These are phyloP conservation scores for Schizotus pectinicornis DNA, from an alignment of 2,888 invertebrate genomes.

Conservation along the genomic window DNA sequence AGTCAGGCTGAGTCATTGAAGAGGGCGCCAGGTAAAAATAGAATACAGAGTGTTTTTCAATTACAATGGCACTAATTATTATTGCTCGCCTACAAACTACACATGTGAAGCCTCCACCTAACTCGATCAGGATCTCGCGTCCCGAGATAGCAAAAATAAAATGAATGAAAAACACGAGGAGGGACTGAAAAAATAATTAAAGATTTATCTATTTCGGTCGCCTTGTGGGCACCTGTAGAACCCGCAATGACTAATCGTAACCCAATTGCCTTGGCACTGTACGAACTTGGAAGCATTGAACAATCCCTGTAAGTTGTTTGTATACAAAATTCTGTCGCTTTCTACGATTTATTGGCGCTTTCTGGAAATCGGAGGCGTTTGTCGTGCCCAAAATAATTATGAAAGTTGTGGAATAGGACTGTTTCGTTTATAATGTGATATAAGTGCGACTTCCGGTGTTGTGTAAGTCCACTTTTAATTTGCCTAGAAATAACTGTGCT, in stretches of 20 bases:
- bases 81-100: neutral
- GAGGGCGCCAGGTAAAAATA: conserved; percentile 25
- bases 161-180: neutral
- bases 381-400: too few relatives aligned
- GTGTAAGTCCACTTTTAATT: conserved; percentile 24
- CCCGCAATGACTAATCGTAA: too few relatives aligned
- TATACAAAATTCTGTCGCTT: neutral
- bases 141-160: neutral
- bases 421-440: conserved; percentile 11
- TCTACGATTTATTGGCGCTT: too few relatives aligned
- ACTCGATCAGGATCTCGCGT: too few relatives aligned
- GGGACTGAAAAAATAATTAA: too few relatives aligned
- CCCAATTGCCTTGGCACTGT: too few relatives aligned
- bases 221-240: too few relatives aligned
- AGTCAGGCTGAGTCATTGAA: conserved; percentile 20
- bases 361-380: too few relatives aligned
- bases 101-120: neutral
- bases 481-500: conserved; percentile 19
- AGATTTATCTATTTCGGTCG: conserved; percentile 1
- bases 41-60: conserved; percentile 3
- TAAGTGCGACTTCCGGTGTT: conserved; percentile 26
- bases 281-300: too few relatives aligned
- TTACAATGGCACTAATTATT: conserved; percentile 6
- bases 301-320: neutral
- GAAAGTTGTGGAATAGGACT: neutral